phyloP scores from a whole-genome alignment of 2,888 invertebrate genomes.

The Metacarcinus magister region DNA sequence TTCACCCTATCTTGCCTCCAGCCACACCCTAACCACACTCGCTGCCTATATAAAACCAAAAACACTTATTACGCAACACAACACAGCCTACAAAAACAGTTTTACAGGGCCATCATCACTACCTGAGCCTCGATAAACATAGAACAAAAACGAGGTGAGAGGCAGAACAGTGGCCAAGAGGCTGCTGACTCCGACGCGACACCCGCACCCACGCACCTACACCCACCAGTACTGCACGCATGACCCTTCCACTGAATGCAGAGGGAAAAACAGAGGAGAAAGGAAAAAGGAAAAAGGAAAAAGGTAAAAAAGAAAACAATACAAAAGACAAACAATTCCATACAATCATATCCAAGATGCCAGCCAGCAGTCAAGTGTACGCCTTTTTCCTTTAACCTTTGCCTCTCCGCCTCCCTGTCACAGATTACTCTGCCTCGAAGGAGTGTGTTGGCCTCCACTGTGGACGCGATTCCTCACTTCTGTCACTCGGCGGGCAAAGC shows the following conservation, averaged over 20 bases:
- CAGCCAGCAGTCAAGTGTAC: neutral
- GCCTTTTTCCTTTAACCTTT: neutral
- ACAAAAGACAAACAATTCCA: neutral
- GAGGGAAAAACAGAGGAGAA: neutral
- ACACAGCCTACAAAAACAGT: neutral
- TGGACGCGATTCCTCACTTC: neutral
- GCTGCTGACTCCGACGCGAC: conserved; percentile 16
- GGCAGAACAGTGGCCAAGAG: conserved; percentile 14
- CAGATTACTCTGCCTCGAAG: neutral
- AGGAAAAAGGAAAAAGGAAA: neutral
- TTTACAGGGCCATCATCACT: neutral
- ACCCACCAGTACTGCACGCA: neutral
- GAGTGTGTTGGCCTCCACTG: neutral
- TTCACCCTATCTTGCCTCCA: conserved; percentile 51
- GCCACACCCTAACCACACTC: conserved; percentile 20
- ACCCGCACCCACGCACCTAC: neutral
- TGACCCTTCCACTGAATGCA: neutral
- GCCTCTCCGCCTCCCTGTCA: neutral
- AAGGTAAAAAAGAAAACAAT: neutral
- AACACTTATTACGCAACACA: conserved; percentile 31
- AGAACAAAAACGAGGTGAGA: neutral
- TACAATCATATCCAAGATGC: neutral
- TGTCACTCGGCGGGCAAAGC: neutral
- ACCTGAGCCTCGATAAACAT: conserved; percentile 19
- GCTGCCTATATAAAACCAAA: conserved; percentile 20